phyloP scores from a whole-genome alignment of 2,113 vertebrate genomes.

The Phalacrocorax aristotelis region DNA sequence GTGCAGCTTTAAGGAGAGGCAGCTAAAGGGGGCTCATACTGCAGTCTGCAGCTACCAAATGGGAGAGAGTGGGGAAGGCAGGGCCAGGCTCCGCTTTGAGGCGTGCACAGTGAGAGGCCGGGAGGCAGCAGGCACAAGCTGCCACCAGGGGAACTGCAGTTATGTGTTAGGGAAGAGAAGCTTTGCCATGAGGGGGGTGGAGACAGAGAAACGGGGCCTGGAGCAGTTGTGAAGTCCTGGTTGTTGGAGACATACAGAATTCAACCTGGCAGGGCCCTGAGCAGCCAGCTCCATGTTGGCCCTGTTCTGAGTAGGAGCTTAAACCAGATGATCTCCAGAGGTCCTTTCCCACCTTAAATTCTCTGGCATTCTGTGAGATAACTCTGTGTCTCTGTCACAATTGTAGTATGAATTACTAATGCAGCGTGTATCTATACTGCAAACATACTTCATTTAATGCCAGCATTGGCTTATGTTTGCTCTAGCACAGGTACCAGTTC shows the following conservation, averaged over 20 bases:
- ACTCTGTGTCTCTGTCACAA: not conserved
- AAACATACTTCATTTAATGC: not conserved
- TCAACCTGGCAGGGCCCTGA: not conserved
- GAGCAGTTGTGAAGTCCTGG: not conserved
- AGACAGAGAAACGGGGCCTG: not conserved
- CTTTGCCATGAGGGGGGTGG: too few relatives aligned
- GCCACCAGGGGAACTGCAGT: not conserved
- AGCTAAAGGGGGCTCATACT: not conserved
- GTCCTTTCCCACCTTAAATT: not conserved
- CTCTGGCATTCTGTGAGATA: not conserved
- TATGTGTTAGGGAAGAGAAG: not conserved
- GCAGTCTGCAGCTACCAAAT: not conserved
- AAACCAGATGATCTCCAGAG: not conserved
- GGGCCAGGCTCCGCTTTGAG: not conserved
- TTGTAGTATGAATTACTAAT: not conserved
- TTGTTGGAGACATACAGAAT: not conserved
- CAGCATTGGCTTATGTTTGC: accelerated
- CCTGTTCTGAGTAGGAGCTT: not conserved
- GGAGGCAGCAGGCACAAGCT: not conserved
- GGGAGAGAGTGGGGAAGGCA: not conserved
- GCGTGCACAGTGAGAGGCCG: not conserved
- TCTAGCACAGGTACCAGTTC: not conserved
- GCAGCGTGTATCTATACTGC: not conserved
- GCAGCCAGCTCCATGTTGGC: not conserved
- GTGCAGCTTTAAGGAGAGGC: not conserved